These are phyloP conservation scores for Ammodytes dubius DNA, from an alignment of 2,113 vertebrate species.

Conservation along the genomic window DNA sequence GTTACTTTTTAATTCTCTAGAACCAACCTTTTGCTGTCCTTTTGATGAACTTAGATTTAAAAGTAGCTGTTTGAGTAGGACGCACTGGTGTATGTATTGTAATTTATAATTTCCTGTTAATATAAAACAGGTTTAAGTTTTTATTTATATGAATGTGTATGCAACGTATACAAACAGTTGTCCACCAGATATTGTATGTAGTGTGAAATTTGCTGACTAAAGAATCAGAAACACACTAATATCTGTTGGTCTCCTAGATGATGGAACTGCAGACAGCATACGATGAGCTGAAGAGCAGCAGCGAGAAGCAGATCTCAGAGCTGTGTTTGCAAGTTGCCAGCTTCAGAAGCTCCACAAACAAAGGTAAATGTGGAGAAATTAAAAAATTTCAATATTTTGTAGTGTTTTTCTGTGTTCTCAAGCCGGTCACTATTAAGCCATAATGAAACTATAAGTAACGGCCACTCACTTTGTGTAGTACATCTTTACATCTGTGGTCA, in stretches of 20 bases:
- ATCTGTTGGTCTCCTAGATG: conserved; percentile 70
- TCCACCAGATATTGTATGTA: background rate
- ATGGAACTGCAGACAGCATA: conserved; percentile 63
- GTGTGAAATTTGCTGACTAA: background rate
- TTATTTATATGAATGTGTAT: too few relatives aligned
- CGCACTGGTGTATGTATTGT: background rate
- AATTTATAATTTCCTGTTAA: background rate
- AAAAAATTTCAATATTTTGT: background rate
- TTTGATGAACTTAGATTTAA: background rate
- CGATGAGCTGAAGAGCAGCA: conserved; percentile 74
- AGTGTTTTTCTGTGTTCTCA: background rate
- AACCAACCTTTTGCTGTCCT: background rate
- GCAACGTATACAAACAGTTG: too few relatives aligned
- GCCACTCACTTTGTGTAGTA: background rate
- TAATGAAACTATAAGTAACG: too few relatives aligned
- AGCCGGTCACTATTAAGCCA: too few relatives aligned
- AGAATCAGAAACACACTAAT: background rate
- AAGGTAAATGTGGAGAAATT: conserved; percentile 78
- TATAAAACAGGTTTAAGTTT: background rate
- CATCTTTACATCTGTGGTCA: background rate
- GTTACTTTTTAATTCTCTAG: background rate
- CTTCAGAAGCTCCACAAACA: conserved; percentile 46
- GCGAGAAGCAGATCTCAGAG: conserved; percentile 67
- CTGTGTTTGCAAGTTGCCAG: conserved; percentile 63
- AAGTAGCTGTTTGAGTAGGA: background rate